Conservation (phyloP, 2,888 invertebrate genomes). For the Epistrophe eligans region DNA sequence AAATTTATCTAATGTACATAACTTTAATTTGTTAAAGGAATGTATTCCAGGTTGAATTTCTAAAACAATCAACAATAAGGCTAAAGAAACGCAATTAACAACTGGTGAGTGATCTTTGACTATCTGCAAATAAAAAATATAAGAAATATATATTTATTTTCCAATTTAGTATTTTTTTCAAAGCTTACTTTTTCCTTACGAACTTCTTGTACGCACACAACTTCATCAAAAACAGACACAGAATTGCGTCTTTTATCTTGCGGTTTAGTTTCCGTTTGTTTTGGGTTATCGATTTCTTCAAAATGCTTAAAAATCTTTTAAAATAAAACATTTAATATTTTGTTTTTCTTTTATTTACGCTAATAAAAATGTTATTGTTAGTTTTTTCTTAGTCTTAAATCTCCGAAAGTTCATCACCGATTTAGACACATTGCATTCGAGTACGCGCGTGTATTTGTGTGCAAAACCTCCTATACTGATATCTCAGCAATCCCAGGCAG, state of each 20-base stretch:
- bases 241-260: conserved; percentile 79
- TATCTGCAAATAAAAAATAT: conserved; percentile 59
- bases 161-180: neutral
- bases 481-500: too few species aligned
- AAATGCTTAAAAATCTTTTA: conserved; percentile 46
- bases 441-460: too few species aligned
- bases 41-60: conserved; percentile 78
- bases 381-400: too few species aligned
- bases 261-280: neutral
- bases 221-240: conserved; percentile 82
- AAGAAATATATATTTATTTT: neutral
- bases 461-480: too few species aligned
- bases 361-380: too few species aligned
- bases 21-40: conserved; percentile 77
- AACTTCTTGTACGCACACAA: conserved; percentile 77
- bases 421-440: too few species aligned
- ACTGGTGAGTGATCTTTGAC: conserved; percentile 78
- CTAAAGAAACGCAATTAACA: conserved; percentile 80
- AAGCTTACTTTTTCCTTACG: conserved; percentile 54
- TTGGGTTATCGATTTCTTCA: conserved; percentile 16
- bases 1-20: conserved; percentile 72
- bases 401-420: too few species aligned
- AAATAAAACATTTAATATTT: neutral
- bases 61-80: conserved; percentile 79
- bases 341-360: too few species aligned